These are phyloP conservation scores for Saxicola maurus DNA, from an alignment of 2,797 vertebrate species.

Conservation along the genomic window DNA sequence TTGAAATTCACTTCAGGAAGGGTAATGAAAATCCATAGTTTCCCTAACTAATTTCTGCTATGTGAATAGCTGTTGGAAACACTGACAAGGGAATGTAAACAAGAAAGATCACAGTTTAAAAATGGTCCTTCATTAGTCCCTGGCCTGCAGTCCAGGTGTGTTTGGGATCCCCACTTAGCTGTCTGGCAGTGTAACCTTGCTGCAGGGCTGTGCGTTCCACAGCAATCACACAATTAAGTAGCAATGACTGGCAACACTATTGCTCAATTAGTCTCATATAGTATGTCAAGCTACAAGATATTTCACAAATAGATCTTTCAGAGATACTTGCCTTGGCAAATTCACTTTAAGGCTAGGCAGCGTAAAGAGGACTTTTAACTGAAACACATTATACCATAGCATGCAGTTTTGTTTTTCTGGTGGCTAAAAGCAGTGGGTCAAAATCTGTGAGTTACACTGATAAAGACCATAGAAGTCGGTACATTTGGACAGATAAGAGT, in stretches of 20 bases:
- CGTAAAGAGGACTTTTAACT: background rate
- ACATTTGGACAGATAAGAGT: constrained; percentile 35
- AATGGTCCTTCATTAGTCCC: background rate
- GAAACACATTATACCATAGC: background rate
- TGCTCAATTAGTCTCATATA: constrained; percentile 31
- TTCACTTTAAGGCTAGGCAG: background rate
- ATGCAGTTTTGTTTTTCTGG: background rate
- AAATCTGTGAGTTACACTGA: background rate
- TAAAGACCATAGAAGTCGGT: background rate
- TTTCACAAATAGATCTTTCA: constrained; percentile 26
- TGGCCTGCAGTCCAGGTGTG: background rate
- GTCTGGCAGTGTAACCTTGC: background rate
- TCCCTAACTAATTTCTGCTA: background rate
- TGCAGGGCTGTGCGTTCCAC: background rate
- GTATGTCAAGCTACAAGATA: background rate
- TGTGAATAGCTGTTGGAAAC: background rate
- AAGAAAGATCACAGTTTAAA: background rate
- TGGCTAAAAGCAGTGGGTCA: background rate
- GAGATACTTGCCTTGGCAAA: background rate
- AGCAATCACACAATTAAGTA: background rate
- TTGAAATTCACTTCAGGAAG: background rate
- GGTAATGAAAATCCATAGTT: background rate
- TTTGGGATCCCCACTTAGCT: background rate
- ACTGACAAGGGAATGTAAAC: background rate
- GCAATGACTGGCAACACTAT: constrained; percentile 15